phyloP scores from a whole-genome alignment of 1,140 invertebrate species.

The Aphelinus atriplicis region DNA sequence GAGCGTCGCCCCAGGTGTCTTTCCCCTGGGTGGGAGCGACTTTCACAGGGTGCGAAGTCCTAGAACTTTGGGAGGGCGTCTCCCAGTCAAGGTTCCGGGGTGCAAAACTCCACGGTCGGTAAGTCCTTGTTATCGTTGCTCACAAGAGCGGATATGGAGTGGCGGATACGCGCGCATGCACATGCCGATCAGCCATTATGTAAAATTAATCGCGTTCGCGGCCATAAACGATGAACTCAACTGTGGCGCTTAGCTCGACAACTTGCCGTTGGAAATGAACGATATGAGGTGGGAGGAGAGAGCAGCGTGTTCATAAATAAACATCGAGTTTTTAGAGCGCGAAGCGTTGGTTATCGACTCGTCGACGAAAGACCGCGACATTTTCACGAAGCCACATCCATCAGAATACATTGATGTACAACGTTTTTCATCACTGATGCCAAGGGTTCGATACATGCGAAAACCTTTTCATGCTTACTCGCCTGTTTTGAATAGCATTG shows the following conservation, averaged over 20 bases:
- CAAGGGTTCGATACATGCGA: too few species aligned
- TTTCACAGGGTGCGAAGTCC: too few species aligned
- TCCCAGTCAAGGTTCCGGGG: not conserved
- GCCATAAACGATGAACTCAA: not conserved
- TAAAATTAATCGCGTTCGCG: constrained; percentile 48
- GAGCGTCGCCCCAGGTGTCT: too few species aligned
- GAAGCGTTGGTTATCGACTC: not conserved
- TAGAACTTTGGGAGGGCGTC: constrained; percentile 17
- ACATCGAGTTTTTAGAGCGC: not conserved
- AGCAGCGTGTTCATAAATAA: not conserved
- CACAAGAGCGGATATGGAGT: constrained; percentile 32
- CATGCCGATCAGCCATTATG: constrained; percentile 51
- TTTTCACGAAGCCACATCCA: too few species aligned
- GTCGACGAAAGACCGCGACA: too few species aligned
- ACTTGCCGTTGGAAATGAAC: not conserved
- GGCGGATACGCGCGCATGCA: constrained; percentile 28
- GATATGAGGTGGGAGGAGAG: not conserved
- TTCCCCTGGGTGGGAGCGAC: too few species aligned
- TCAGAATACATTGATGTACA: too few species aligned
- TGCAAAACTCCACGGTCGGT: constrained; percentile 43
- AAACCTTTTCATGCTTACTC: too few species aligned
- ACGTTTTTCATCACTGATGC: too few species aligned
- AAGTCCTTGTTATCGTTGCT: constrained; percentile 50
- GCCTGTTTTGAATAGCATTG: too few species aligned
- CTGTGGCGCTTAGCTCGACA: not conserved